These are phyloP conservation scores for Tenthredo distinguenda DNA, from an alignment of 2,888 invertebrate species.

Conservation along the genomic window DNA sequence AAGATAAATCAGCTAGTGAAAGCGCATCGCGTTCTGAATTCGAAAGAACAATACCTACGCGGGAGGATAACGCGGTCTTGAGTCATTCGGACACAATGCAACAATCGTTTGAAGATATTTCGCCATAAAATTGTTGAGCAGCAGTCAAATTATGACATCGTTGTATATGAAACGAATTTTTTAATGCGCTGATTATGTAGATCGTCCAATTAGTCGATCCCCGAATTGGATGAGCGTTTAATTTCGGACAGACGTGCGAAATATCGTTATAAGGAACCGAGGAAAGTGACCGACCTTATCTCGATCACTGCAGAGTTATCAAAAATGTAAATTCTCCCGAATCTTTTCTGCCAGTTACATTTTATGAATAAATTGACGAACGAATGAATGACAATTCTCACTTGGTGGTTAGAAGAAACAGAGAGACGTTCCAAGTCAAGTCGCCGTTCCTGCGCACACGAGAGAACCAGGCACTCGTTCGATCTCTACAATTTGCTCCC, in stretches of 20 bases:
- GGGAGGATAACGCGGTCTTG: background rate
- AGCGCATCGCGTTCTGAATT: constrained; percentile 34
- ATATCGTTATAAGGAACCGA: background rate
- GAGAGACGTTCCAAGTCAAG: background rate
- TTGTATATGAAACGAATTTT: background rate
- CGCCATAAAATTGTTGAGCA: background rate
- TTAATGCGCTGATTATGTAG: constrained; percentile 34
- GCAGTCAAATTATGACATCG: constrained; percentile 32
- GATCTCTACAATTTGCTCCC: constrained; percentile 56
- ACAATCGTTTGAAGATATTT: constrained; percentile 1
- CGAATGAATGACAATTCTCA: background rate
- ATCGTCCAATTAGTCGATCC: constrained; percentile 43
- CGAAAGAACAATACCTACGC: constrained; percentile 19
- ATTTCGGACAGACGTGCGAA: constrained; percentile 8
- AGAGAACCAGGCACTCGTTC: background rate
- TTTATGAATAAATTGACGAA: background rate
- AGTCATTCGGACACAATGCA: background rate
- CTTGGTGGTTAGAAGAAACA: background rate
- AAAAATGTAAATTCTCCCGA: background rate
- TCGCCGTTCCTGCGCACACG: background rate
- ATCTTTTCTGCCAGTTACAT: background rate
- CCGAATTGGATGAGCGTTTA: background rate
- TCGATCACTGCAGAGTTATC: background rate
- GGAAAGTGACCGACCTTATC: constrained; percentile 15
- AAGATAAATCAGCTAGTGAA: constrained; percentile 34